Base-by-base conservation (phyloP, 2,113 vertebrate genomes). In the Tupaia tana region DNA sequence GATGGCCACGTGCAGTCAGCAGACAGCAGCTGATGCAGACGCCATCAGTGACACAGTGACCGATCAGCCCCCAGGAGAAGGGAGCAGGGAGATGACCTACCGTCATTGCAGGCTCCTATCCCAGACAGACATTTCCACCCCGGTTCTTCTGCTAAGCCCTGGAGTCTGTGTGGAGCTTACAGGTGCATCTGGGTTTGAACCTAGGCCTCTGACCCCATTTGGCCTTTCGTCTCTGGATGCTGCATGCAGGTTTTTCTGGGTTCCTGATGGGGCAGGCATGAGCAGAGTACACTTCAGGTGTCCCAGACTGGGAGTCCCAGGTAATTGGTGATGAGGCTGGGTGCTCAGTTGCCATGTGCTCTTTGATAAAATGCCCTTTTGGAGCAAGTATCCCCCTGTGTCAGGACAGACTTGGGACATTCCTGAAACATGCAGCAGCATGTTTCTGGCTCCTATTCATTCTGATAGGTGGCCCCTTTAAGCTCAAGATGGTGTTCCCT, bases 11-110 rank as follows among this genome's bases (percentile, higher is more conserved):
- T 67, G n/a, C 31, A 20, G 58, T 20, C 2, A 25, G 59, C 34
- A 70, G 66, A 5, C 3, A 1, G 59, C 1, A 2, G 7, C 12
- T 29, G 31, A 14, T 0, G 3, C 52, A 7, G 25, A 18, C 75
- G 64, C 5, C 3, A 3, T 25, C 1, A 7, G 59, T 24, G n/a
- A 74, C 78, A 31, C 8, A 8, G 61, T 10, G 70, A 64, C 54
- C 18, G 0, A 29, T 52, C 56, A 7, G 78, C 43, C 25, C 25
- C 15, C 0, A 3, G 54, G 34, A 27, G 71, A 63, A 75, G 58
- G 69, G 2, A 0, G 34, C 3, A 6, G 20, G 71, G 34, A 31
- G 20, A 6, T 18, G 11, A 5, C 69, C 67, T 29, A 43, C 18
- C 31, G n/a, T 61, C 15, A 31, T 1, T 43, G 77, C 25, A 31